Evolutionary conservation across 2,113 vertebrate genomes (phyloP), one percentile per base, ranked within the genome.

Genomic region (Nestor notabilis): DNA sequence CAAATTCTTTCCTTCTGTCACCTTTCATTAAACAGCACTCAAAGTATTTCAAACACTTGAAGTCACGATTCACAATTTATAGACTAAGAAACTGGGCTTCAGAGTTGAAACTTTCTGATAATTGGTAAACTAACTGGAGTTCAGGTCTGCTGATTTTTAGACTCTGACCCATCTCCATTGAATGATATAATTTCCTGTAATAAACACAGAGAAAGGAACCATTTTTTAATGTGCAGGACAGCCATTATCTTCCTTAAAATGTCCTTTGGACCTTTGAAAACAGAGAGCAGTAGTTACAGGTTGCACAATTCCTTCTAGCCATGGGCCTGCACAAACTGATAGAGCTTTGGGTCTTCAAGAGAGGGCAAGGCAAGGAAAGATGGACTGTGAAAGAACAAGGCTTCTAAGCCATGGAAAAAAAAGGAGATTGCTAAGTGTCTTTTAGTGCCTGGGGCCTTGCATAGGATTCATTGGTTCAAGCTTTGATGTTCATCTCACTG

Each of bases 21-120:
- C 49, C 64, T 92, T 90, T 77, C 46, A 74, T 77, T 95, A 65
- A 65, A 52, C 33, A 83, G 9, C 49, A 46, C 24, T 80, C 35
- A 61, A 86, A 93, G 18, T 20, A 53, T 70, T 91, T 93, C 74
- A 68, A 90, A 61, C 37, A 25, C 58, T 37, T 75, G 19, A 82
- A 95, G 33, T 79, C 19, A 82, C 13, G 39, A 85, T 76, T 82
- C 41, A 72, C 28, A 47, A n/a, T 71, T 87, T 85, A 63, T 24
- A 86, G 78, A 61, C 41, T 79, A 79, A 84, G 78, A 76, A 76
- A 83, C 25, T 35, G 10, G n/a, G 41, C 41, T 85, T 12, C 25
- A 35, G 53, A 47, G 18, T 56, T 52, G 61, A 61, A 79, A 56
- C 37, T 71, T 19, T 24, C 56, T 61, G 28, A 35, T 80, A 58